Conservation (phyloP, 2,113 vertebrate species). For the Variabilichromis moorii region DNA sequence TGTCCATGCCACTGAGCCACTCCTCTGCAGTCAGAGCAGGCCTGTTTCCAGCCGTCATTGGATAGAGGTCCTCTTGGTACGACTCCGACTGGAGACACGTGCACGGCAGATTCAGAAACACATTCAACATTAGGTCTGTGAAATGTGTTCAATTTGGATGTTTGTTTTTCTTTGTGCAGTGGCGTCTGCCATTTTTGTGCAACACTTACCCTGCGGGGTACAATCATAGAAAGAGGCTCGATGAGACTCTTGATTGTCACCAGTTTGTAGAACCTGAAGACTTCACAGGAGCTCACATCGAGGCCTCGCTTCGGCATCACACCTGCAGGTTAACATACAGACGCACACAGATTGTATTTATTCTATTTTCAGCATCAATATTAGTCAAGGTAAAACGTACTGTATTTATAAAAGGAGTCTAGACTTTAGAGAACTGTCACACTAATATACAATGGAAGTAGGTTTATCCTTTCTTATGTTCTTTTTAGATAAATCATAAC, state of each 20-base stretch:
- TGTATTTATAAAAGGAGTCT: neutral
- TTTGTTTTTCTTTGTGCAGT: neutral
- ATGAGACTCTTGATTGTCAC: constrained; percentile 85
- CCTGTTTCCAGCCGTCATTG: constrained; percentile 79
- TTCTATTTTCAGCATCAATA: neutral
- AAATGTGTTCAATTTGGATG: neutral
- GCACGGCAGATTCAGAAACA: neutral
- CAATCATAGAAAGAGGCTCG: constrained; percentile 91
- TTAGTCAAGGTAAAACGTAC: neutral
- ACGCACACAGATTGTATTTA: neutral
- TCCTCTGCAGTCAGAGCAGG: constrained; percentile 82
- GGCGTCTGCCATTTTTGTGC: neutral
- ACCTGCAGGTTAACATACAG: constrained; percentile 60
- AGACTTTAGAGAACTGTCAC: neutral
- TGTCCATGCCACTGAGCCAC: constrained; percentile 84
- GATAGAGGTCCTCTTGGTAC: constrained; percentile 97
- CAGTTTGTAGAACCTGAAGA: constrained; percentile 93
- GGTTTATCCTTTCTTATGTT: neutral
- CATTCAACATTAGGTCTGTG: neutral
- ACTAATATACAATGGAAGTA: neutral
- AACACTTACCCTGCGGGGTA: constrained; percentile 83
- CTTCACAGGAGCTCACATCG: constrained; percentile 85
- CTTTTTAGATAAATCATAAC: neutral
- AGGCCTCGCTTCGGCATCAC: constrained; percentile 91
- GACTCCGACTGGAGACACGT: constrained; percentile 81